Conservation (phyloP, 2,888 invertebrate genomes). For the Sphinx pinastri region DNA sequence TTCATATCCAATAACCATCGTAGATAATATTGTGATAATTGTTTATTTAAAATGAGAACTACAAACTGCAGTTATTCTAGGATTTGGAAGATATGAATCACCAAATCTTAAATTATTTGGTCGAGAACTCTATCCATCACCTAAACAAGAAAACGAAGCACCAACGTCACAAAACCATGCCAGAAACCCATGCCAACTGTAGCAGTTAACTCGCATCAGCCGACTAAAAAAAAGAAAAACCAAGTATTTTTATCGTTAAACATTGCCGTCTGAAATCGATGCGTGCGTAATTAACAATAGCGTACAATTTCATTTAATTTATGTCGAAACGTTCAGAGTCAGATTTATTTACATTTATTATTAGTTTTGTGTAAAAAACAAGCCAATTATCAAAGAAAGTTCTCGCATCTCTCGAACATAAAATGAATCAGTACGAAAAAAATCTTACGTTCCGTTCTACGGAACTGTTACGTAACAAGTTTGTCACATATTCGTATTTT, state of each 20-base stretch:
- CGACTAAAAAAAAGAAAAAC: background rate
- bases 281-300: background rate
- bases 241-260: conserved; percentile 5
- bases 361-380: conserved; percentile 24
- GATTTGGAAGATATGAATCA: no score
- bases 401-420: conserved; percentile 29
- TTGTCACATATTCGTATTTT: conserved; percentile 48
- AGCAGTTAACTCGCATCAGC: background rate
- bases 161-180: background rate
- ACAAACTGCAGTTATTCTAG: no score
- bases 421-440: conserved; percentile 31
- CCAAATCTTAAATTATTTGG: no score
- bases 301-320: background rate
- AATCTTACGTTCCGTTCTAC: conserved; percentile 16
- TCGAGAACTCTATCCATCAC: no score
- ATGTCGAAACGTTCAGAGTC: background rate
- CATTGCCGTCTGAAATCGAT: background rate
- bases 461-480: conserved; percentile 36
- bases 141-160: background rate
- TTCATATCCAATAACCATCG: no score
- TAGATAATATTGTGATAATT: no score
- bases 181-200: background rate
- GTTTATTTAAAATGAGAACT: no score
- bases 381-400: conserved; percentile 36
- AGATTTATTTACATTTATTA: conserved; percentile 8